Base-by-base conservation (phyloP, 2,797 vertebrate species). In the Psittacula echo region DNA sequence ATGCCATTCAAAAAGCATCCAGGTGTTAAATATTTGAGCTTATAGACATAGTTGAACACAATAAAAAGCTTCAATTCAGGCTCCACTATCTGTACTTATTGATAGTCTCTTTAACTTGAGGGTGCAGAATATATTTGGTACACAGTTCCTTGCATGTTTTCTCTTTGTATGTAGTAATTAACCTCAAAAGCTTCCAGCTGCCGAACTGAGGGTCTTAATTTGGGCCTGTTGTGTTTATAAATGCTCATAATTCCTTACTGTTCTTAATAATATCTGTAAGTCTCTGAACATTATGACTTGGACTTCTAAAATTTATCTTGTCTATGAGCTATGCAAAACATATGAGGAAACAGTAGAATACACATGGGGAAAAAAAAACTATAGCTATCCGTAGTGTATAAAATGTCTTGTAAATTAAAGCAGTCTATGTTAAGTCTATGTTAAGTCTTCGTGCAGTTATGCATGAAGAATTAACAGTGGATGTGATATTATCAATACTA, bases 141-240 rank as follows among this genome's bases (percentile, higher is more conserved):
- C 45, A 42, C 51, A 85, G 30, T 61, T 84, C 39, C 15, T 87
- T 79, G 30, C 56, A 80, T 72, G 39, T 90, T 95, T 94, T 94
- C 42, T 80, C 54, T 82, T 91, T 77, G 42, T 4, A 0, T 77
- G 39, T 45, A 81, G 34, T 64, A 91, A 86, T 88, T 87, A 87
- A 90, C 26, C 9, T 51, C 71, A 77, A 90, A 91, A 74, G 45
- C 56, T 94, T 96, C 71, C 90, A 95, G 80, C 80, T 91, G 89
- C 74, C 76, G 42, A 91, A 82, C 70, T 44, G 37, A 86, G 54
- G 16, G 13, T 74, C 67, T 74, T 95, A 90, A 94, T 95, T 94
- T 67, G 29, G 72, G 56, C 53, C 91, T 93, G 81, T 90, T 82
- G 71, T 93, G 71, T 95, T 96, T 95, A 79, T 81, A 93, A 95